Percentiles rank a stretch among this genome's conserved stretches.
phyloP scores from a whole-genome alignment of 2,888 invertebrate genomes.

The Synergus japonicus region DNA sequence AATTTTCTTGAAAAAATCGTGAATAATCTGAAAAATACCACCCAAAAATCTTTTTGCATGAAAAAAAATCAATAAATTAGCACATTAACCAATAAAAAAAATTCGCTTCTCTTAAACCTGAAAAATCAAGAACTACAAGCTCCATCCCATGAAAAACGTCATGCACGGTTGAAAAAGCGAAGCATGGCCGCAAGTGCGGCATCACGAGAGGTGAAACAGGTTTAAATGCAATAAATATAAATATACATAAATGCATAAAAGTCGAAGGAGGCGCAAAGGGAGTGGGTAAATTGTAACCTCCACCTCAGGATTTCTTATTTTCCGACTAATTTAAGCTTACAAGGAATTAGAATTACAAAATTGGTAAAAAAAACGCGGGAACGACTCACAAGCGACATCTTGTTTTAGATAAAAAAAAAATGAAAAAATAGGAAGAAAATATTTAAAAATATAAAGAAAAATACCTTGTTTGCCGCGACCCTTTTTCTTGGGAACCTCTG shows the following conservation, averaged over 20 bases:
- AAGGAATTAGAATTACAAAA: background rate
- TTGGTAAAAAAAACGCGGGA: constrained; percentile 15
- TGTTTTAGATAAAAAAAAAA: background rate
- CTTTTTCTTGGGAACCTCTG: constrained; percentile 36
- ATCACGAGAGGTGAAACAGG: constrained; percentile 17
- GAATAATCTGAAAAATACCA: background rate
- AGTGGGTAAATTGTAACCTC: background rate
- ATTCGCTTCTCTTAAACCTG: too few species aligned
- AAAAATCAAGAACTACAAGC: background rate
- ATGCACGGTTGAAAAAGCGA: constrained; percentile 11
- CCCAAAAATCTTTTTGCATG: background rate
- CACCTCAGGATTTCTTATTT: constrained; percentile 18
- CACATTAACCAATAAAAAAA: background rate
- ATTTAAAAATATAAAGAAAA: background rate
- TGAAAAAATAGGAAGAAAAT: background rate
- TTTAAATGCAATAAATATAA: constrained; percentile 33
- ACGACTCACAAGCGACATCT: constrained; percentile 9
- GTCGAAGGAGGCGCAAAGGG: background rate
- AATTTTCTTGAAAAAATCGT: background rate
- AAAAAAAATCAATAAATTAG: background rate
- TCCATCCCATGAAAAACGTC: constrained; percentile 26
- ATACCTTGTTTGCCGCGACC: constrained; percentile 11
- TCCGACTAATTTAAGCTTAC: background rate
- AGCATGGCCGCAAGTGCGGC: constrained; percentile 7
- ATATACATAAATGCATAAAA: constrained; percentile 22